Base-by-base conservation (phyloP, 2,113 vertebrate genomes). In the Blennius ocellaris region DNA sequence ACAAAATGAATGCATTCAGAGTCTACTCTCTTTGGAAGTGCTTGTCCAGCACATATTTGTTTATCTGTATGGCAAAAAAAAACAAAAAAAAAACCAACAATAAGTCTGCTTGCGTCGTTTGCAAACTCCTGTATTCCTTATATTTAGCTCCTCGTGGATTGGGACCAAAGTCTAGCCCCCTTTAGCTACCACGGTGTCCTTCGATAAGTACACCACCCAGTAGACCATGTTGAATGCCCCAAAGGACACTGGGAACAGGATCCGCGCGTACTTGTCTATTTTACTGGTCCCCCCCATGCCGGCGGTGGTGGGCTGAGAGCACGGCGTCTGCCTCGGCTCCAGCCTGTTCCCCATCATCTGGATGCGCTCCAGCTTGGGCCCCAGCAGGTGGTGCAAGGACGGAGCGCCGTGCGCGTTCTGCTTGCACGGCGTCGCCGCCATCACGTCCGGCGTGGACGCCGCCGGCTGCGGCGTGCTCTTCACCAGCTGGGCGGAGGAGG, bases 191-290 rank as follows among this genome's bases (percentile, higher is more conserved):
- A 96, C 96, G 4, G 97, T 97, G 84, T 99, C 98, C 90, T 97
- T 99, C 8, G 98, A 99, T 91, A 99, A 93, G 94, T 99, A 99
- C 71, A 99, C 97, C 83, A 99, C 98, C 98, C 98, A 99, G 90
- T 99, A 99, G 70, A 99, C 98, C 96, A 99, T 97, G 88, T 99
- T 99, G 90, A 99, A 99, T 68, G 95, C 97, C 78, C 97, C 97
- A 3, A 99, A 99, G 60, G 97, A 96, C 84, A 99, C 96, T 52
- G 98, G 97, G 88, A 99, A 99, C 78, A 99, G 94, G 94, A 99
- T 98, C 61, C 98, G 95, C 73, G 98, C 98, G 39, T 99, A 99
- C 89, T 99, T 97, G 94, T 99, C 98, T 89, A 99, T 99, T 94
- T 99, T 99, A 91, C 97, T 99, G 81, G 97, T 98, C 77, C 96